Evolutionary conservation across 2,888 invertebrate genomes (phyloP), one percentile per base, ranked within the genome.

Genomic region (Eurytoma adleriae): DNA sequence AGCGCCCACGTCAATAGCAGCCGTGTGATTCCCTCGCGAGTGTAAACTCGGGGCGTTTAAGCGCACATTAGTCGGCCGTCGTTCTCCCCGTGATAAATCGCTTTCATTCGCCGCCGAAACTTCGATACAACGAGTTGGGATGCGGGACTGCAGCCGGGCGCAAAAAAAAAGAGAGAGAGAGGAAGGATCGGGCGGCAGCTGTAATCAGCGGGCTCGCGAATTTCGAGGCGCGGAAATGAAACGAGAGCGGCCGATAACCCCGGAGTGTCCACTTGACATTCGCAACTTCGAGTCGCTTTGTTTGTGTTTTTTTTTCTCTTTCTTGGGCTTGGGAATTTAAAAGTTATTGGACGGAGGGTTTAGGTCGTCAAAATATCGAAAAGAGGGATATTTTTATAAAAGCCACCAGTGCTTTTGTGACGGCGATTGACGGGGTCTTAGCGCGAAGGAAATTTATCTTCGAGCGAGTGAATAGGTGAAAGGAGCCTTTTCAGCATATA

Each of bases 141-240:
- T 64, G 61, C 50, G 52, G 50, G 20, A 18, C 71, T 14, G 62
- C 30, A 48, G 16, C 16, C 16, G 7, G 18, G 13, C 14, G 40
- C 0, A 30, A 10, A 4, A 1, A 5, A 30, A 12, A 13, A 16
- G 30, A 20, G n/a, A 10, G 40, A 24, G 40, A 18, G 54, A 7
- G 18, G 27, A 72, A 48, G 16, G n/a, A 56, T 30, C n/a, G 24
- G 16, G 57, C 10, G 24, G 67, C 27, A 52, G 56, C 52, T 57
- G 74, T 66, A 74, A 74, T 74, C 74, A 74, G 56, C 54, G 1
- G 16, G n/a, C 56, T 18, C 18, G n/a, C 52, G 68, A 3, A 56
- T 69, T 69, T 64, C 56, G 27, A 30, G 54, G 27, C 24, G 18
- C 18, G 40, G 70, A 70, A 70, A 59, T 59, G 70, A 48, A 70